Conservation (phyloP, 2,888 invertebrate species). For the Conus canariensis region DNA sequence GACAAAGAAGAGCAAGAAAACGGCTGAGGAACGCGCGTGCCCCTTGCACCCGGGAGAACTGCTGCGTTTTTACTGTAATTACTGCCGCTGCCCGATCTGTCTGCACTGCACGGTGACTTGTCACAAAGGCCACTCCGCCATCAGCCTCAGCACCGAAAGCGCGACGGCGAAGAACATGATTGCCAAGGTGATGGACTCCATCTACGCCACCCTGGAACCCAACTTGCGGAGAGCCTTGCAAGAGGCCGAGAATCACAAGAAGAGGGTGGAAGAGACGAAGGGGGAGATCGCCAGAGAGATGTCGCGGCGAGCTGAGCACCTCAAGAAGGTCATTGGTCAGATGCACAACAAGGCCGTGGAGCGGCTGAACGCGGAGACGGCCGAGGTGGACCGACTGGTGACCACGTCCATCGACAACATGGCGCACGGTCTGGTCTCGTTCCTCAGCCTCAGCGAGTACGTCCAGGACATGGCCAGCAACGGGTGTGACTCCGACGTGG, state of each 20-base stretch:
- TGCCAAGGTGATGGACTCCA: too few relatives aligned
- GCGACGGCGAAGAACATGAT: too few relatives aligned
- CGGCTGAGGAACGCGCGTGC: too few relatives aligned
- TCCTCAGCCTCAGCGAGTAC: not conserved
- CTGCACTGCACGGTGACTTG: too few relatives aligned
- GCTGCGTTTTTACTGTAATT: too few relatives aligned
- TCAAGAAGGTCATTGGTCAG: not conserved
- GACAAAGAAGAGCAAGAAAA: too few relatives aligned
- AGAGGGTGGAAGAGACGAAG: not conserved
- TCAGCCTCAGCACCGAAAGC: too few relatives aligned
- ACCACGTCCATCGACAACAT: not conserved
- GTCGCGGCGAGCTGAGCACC: not conserved
- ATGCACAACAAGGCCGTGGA: not conserved
- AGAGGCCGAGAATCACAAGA: not conserved
- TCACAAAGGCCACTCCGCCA: too few relatives aligned
- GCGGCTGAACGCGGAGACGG: not conserved
- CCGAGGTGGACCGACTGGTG: not conserved
- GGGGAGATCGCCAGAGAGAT: not conserved
- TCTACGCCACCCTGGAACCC: not conserved
- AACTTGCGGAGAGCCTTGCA: not conserved
- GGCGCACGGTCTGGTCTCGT: not conserved
- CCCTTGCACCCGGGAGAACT: too few relatives aligned
- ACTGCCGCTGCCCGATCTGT: too few relatives aligned
- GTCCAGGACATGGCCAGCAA: not conserved
- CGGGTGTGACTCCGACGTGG: slow-evolving; percentile 2